These are phyloP conservation scores for Trochalopteron elliotii DNA, from an alignment of 2,113 vertebrate species.

Conservation along the genomic window DNA sequence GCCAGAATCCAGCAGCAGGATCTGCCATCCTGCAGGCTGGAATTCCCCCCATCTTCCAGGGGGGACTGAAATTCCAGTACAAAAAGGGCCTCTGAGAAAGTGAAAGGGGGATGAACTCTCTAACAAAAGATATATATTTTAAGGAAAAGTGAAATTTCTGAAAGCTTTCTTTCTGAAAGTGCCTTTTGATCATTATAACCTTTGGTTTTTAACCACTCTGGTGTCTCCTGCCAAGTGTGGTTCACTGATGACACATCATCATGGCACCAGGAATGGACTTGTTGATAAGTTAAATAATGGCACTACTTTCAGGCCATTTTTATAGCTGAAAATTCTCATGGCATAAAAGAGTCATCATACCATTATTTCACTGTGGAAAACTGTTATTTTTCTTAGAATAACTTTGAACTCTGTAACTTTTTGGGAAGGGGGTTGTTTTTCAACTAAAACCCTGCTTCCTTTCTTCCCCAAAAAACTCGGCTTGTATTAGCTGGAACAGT, in stretches of 20 bases:
- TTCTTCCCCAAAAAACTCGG: not conserved
- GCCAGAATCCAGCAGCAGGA: not conserved
- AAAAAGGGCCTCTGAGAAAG: not conserved
- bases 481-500: not conserved
- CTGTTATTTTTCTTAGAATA: slow-evolving; percentile 43
- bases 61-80: not conserved
- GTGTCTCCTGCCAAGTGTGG: not conserved
- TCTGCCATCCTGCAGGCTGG: not conserved
- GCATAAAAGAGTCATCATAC: slow-evolving; percentile 13
- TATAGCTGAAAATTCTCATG: slow-evolving; percentile 16
- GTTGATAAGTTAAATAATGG: slow-evolving; percentile 54
- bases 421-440: not conserved
- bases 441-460: not conserved
- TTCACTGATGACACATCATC: slow-evolving; percentile 4
- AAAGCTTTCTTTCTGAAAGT: not conserved
- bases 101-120: not conserved
- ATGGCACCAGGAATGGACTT: not conserved
- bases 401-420: slow-evolving; percentile 23
- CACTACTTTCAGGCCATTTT: slow-evolving; percentile 10
- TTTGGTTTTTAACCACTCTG: not conserved
- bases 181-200: not conserved
- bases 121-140: not conserved
- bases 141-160: not conserved
- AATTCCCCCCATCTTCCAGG: not conserved
- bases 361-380: slow-evolving; percentile 6